These are phyloP conservation scores for Mycetomoellerius zeteki DNA, from an alignment of 1,140 invertebrate genomes.

Conservation along the genomic window DNA sequence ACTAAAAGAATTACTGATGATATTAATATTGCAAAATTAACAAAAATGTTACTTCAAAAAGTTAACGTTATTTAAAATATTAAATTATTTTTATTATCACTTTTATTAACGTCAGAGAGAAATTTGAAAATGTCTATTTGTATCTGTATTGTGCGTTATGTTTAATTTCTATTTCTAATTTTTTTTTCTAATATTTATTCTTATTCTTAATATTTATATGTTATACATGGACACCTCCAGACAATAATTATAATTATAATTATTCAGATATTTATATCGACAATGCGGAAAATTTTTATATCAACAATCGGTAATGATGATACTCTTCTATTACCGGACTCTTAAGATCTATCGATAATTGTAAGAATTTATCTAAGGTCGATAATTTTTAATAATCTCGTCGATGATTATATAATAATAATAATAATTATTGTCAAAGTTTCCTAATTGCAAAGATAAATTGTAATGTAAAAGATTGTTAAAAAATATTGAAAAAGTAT, in stretches of 20 bases:
- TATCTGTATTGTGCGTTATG: no score
- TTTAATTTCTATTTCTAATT: no score
- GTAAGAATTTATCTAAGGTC: background rate
- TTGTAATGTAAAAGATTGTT: background rate
- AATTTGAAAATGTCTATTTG: background rate
- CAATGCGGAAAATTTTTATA: background rate
- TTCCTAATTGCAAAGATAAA: background rate
- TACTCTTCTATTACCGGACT: background rate
- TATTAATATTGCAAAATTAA: background rate
- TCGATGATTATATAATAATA: background rate
- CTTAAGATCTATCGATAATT: background rate
- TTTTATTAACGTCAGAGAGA: slow-evolving; percentile 1
- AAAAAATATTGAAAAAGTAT: background rate
- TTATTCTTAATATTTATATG: no score
- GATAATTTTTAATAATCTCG: background rate
- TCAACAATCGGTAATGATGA: background rate
- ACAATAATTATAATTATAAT: background rate
- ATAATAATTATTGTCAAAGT: background rate
- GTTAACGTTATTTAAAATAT: background rate
- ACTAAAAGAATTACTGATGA: background rate
- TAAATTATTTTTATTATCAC: background rate
- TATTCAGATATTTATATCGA: background rate
- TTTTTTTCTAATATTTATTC: no score
- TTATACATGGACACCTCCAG: no score
- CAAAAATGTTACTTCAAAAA: background rate